A percentile compares a stretch with the other conserved stretches of the same genome.
Conservation (phyloP, 2,888 invertebrate genomes). For the Hipparchia sbordonii region DNA sequence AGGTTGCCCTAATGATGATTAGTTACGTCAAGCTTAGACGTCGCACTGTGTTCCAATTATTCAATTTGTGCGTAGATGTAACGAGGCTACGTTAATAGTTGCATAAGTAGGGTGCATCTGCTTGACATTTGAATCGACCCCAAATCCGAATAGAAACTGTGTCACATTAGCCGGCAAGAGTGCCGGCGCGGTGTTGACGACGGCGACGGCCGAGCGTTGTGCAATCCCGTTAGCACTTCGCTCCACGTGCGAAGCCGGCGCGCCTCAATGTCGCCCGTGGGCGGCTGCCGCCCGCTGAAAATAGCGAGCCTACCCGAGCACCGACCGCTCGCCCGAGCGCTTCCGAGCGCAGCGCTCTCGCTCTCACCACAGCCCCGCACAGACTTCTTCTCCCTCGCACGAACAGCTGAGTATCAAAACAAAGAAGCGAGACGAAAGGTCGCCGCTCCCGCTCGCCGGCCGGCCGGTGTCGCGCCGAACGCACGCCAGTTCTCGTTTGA, state of each 20-base stretch:
- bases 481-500: slow-evolving; percentile 78
- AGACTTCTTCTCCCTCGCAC: slow-evolving; percentile 58
- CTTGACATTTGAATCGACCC: slow-evolving; percentile 83
- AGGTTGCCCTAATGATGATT: slow-evolving; percentile 11
- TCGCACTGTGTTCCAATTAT: slow-evolving; percentile 45
- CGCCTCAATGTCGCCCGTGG: slow-evolving; percentile 77
- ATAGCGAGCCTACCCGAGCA: slow-evolving; percentile 65
- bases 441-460: slow-evolving; percentile 80
- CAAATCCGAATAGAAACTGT: slow-evolving; percentile 83
- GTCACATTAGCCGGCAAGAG: slow-evolving; percentile 74
- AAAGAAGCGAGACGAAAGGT: slow-evolving; percentile 80
- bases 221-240: slow-evolving; percentile 77
- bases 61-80: slow-evolving; percentile 57
- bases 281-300: slow-evolving; percentile 65
- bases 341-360: slow-evolving; percentile 44
- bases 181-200: slow-evolving; percentile 52
- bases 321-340: slow-evolving; percentile 39
- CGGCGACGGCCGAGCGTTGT: slow-evolving; percentile 65
- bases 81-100: slow-evolving; percentile 65
- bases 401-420: slow-evolving; percentile 84
- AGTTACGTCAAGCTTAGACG: slow-evolving; percentile 15
- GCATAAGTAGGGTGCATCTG: slow-evolving; percentile 81
- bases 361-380: slow-evolving; percentile 59
- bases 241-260: slow-evolving; percentile 77
- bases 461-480: slow-evolving; percentile 72